Evolutionary conservation across 2,888 invertebrate species (phyloP).

Genomic region (Leptothorax acervorum): DNA sequence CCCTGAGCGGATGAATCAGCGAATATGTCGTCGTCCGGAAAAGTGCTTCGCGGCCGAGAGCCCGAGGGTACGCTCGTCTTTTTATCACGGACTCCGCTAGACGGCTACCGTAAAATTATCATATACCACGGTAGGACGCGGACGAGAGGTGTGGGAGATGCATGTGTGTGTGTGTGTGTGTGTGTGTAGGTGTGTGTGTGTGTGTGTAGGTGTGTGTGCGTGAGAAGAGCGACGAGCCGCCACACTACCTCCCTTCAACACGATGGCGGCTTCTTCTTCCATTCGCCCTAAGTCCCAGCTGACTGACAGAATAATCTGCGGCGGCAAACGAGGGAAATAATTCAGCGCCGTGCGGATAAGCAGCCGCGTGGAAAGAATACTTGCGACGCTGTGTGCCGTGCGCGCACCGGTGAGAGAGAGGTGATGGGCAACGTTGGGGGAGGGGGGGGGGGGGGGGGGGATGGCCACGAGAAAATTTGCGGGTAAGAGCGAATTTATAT

Average conservation of each 20-base stretch:
- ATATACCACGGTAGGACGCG: conserved; percentile 55
- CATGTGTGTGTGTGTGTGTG: not conserved
- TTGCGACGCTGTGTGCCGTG: conserved; percentile 34
- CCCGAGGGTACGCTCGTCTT: conserved; percentile 67
- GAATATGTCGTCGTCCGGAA: conserved; percentile 69
- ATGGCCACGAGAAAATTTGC: conserved; percentile 19
- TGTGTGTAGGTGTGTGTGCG: not conserved
- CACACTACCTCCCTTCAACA: conserved; percentile 32
- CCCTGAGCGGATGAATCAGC: conserved; percentile 71
- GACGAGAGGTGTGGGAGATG: not conserved
- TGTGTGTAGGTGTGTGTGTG: not conserved
- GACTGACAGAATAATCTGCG: conserved; percentile 80
- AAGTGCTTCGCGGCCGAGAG: conserved; percentile 62
- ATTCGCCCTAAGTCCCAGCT: conserved; percentile 71
- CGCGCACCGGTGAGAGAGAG: not conserved
- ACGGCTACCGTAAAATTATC: conserved; percentile 69
- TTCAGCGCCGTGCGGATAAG: conserved; percentile 61
- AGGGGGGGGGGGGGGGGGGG: not conserved
- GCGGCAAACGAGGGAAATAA: conserved; percentile 71
- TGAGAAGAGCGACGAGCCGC: conserved; percentile 26
- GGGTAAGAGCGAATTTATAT: conserved; percentile 34
- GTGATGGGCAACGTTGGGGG: no score
- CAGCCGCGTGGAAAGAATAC: conserved; percentile 59
- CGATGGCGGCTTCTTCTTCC: conserved; percentile 41
- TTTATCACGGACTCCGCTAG: conserved; percentile 65